Evolutionary conservation across 1,140 invertebrate species (phyloP).

Genomic region (Tribolium castaneum): DNA sequence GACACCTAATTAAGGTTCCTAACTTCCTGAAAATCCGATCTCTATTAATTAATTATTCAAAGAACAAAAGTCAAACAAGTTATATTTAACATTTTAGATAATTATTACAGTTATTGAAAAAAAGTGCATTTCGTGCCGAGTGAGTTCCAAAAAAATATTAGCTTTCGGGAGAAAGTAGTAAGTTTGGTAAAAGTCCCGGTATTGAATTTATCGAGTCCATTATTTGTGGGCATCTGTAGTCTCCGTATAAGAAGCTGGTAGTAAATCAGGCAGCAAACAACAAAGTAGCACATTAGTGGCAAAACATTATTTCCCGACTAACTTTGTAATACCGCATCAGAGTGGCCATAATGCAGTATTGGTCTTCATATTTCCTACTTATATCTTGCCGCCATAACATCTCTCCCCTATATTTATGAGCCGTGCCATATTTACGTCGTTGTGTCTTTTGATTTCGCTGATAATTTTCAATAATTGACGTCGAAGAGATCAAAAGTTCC

Average conservation of each 20-base stretch:
- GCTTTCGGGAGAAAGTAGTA: too few relatives aligned
- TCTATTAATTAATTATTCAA: too few relatives aligned
- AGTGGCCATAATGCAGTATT: slow-evolving; percentile 45
- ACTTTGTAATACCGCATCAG: slow-evolving; percentile 42
- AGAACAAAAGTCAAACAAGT: too few relatives aligned
- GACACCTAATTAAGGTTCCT: too few relatives aligned
- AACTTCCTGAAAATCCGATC: too few relatives aligned
- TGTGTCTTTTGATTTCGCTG: background rate
- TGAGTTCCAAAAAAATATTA: too few relatives aligned
- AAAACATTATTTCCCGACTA: slow-evolving; percentile 40
- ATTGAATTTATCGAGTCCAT: too few relatives aligned
- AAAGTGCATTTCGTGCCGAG: too few relatives aligned
- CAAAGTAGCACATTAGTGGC: slow-evolving; percentile 48
- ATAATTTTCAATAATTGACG: slow-evolving; percentile 36
- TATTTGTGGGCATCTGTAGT: too few relatives aligned
- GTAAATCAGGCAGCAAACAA: slow-evolving; percentile 42
- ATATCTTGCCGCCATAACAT: slow-evolving; percentile 38
- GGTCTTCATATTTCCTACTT: slow-evolving; percentile 49
- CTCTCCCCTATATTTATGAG: slow-evolving; percentile 37
- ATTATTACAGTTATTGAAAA: too few relatives aligned
- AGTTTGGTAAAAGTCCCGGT: too few relatives aligned
- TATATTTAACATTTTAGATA: too few relatives aligned
- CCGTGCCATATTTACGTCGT: slow-evolving; percentile 45
- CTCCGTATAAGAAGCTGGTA: slow-evolving; percentile 21
- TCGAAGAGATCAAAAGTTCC: slow-evolving; percentile 1